phyloP scores from a whole-genome alignment of 1,140 invertebrate species.

The Coptotermes formosanus region DNA sequence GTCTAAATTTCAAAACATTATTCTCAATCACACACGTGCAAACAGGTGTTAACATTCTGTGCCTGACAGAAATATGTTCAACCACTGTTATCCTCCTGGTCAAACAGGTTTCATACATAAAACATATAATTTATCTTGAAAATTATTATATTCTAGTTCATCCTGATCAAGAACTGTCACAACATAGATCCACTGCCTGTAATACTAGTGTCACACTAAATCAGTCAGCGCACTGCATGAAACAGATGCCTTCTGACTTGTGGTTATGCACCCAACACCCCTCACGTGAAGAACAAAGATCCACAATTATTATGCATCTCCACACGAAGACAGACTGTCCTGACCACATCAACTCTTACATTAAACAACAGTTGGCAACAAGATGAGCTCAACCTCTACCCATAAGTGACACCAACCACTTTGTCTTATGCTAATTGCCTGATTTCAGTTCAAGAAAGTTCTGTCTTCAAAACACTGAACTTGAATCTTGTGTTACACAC shows the following conservation, averaged over 20 bases:
- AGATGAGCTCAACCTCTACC: background rate
- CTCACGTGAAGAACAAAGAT: background rate
- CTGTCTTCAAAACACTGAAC: background rate
- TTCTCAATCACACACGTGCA: too few relatives aligned
- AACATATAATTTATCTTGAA: too few relatives aligned
- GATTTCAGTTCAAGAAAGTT: background rate
- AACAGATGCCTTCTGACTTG: background rate
- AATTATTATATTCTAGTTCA: too few relatives aligned
- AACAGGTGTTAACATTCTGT: too few relatives aligned
- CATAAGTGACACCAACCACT: background rate
- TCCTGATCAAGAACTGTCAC: too few relatives aligned
- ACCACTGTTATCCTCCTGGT: too few relatives aligned
- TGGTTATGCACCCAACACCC: background rate
- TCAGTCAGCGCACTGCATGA: too few relatives aligned
- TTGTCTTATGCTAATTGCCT: background rate
- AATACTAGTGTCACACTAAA: too few relatives aligned
- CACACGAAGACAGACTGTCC: background rate
- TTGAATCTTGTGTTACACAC: background rate
- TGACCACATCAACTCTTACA: background rate
- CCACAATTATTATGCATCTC: slow-evolving; percentile 1
- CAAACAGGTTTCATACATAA: too few relatives aligned
- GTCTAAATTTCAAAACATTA: too few relatives aligned
- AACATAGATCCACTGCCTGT: too few relatives aligned
- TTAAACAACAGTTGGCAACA: background rate
- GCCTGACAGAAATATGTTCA: too few relatives aligned